phyloP scores from a whole-genome alignment of 2,797 vertebrate genomes.

The Clamator glandarius region DNA sequence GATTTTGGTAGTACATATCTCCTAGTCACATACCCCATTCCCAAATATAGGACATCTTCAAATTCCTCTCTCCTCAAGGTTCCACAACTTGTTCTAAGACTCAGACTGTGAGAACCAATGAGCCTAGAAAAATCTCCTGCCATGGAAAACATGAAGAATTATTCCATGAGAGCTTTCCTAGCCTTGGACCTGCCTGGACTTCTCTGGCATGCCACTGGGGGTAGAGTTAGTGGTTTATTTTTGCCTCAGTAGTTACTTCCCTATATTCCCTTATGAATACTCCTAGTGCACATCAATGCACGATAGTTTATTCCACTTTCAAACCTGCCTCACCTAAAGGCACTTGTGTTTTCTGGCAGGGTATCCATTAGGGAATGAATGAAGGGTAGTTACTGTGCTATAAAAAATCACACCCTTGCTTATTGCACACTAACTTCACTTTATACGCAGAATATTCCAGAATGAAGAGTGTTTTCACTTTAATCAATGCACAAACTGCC shows the following conservation, averaged over 20 bases:
- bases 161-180: background rate
- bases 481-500: slow-evolving; percentile 76
- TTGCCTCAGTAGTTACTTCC: background rate
- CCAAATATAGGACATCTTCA: background rate
- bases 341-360: slow-evolving; percentile 57
- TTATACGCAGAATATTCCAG: slow-evolving; percentile 66
- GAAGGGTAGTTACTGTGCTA: slow-evolving; percentile 55
- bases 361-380: slow-evolving; percentile 62
- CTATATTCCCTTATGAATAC: background rate
- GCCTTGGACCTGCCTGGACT: background rate
- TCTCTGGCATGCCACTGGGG: background rate
- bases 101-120: fast-evolving
- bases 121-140: background rate
- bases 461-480: slow-evolving; percentile 74
- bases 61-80: background rate
- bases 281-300: slow-evolving; percentile 13
- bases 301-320: slow-evolving; percentile 50
- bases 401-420: slow-evolving; percentile 71
- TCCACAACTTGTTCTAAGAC: background rate
- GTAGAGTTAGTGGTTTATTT: background rate
- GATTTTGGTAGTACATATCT: background rate
- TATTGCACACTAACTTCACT: slow-evolving; percentile 68
- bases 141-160: background rate
- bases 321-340: slow-evolving; percentile 61
- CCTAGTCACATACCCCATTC: background rate